phyloP scores from a whole-genome alignment of 2,888 invertebrate species.

The Lasioglossum malachurum region DNA sequence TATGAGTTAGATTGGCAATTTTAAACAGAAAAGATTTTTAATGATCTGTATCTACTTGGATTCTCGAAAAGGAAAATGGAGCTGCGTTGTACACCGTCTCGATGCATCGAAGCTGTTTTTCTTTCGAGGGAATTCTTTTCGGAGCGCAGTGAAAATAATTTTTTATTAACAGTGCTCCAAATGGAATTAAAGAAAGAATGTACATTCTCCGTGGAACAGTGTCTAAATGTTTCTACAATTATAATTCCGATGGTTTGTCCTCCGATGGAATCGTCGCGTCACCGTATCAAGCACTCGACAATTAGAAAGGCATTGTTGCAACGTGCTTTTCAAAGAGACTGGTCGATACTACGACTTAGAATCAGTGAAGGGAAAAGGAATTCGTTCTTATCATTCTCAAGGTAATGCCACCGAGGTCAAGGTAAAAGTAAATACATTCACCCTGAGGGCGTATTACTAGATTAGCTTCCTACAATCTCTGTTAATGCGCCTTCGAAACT shows the following conservation, averaged over 20 bases:
- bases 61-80: background rate
- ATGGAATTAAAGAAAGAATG: background rate
- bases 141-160: background rate
- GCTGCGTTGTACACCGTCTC: background rate
- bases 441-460: slow-evolving; percentile 32
- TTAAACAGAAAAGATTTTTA: background rate
- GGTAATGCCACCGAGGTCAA: slow-evolving; percentile 62
- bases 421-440: slow-evolving; percentile 56
- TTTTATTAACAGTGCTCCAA: background rate
- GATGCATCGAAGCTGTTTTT: background rate
- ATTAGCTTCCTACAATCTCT: background rate
- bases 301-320: slow-evolving; percentile 74
- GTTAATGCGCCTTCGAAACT: background rate
- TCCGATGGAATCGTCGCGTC: background rate
- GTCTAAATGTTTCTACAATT: slow-evolving; percentile 1
- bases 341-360: slow-evolving; percentile 63
- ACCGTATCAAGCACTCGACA: slow-evolving; percentile 62
- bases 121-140: background rate
- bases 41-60: background rate
- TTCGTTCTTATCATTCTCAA: slow-evolving; percentile 60
- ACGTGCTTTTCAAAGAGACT: slow-evolving; percentile 60
- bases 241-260: slow-evolving; percentile 8
- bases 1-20: too few species aligned
- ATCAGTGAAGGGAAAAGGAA: slow-evolving; percentile 61
- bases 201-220: background rate